A percentile compares a stretch with the other conserved stretches of the same genome.
Evolutionary conservation across 1,140 invertebrate species (phyloP).

Genomic region (Danaus plexippus): DNA sequence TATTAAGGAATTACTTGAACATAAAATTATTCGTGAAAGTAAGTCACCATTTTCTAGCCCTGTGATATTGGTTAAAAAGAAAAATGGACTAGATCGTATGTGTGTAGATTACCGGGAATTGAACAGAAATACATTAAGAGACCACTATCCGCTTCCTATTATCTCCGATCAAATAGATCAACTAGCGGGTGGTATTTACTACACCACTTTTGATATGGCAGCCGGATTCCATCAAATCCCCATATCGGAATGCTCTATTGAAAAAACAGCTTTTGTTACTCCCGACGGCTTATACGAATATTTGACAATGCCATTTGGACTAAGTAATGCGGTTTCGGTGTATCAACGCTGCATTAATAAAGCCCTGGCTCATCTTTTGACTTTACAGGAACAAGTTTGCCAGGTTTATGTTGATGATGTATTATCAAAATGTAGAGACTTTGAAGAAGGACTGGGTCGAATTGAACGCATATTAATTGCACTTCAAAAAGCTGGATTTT

Average conservation of each 20-base stretch:
- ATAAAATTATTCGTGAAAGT: slow-evolving; percentile 45
- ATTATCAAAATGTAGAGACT: slow-evolving; percentile 7
- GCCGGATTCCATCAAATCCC: slow-evolving; percentile 43
- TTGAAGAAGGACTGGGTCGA: slow-evolving; percentile 2
- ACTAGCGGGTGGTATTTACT: slow-evolving; percentile 8
- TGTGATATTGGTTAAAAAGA: slow-evolving; percentile 16
- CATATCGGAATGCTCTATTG: slow-evolving; percentile 37
- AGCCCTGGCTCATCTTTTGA: slow-evolving; percentile 4
- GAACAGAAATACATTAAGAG: slow-evolving; percentile 9
- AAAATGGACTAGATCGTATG: slow-evolving; percentile 9
- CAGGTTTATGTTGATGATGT: slow-evolving; percentile 21
- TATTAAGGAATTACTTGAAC: too few relatives aligned
- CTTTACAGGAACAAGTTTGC: background rate
- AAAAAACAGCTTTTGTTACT: slow-evolving; percentile 68
- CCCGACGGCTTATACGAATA: slow-evolving; percentile 27
- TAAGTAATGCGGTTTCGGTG: slow-evolving; percentile 19
- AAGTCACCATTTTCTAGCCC: slow-evolving; percentile 32
- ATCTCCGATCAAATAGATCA: slow-evolving; percentile 24
- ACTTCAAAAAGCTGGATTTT: slow-evolving; percentile 28
- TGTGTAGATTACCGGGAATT: slow-evolving; percentile 26
- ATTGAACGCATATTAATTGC: slow-evolving; percentile 28
- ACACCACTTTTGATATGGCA: slow-evolving; percentile 18
- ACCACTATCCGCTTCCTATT: slow-evolving; percentile 20
- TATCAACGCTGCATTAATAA: slow-evolving; percentile 31
- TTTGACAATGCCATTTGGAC: slow-evolving; percentile 25